Percentiles rank a stretch among this genome's conserved stretches.
phyloP scores from a whole-genome alignment of 2,797 vertebrate genomes.

The Gallinago solitaria region DNA sequence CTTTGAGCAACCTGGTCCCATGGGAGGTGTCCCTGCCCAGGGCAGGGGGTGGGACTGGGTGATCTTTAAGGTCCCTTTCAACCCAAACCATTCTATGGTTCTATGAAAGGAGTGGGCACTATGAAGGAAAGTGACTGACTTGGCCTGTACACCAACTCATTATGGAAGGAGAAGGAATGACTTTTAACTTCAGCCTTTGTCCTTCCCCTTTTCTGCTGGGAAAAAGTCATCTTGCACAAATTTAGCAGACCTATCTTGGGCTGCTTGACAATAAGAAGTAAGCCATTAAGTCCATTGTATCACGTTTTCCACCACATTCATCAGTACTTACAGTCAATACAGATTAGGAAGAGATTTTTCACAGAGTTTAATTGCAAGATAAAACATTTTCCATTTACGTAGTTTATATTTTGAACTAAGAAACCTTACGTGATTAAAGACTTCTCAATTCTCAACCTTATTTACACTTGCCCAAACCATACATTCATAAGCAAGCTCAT shows the following conservation, averaged over 20 bases:
- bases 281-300: constrained; percentile 21
- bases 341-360: constrained; percentile 3
- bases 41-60: too few relatives aligned
- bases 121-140: background rate
- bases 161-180: background rate
- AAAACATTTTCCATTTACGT: background rate
- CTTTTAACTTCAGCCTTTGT: background rate
- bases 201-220: background rate
- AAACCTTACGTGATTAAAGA: background rate
- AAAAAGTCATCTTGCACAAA: background rate
- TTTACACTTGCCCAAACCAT: background rate
- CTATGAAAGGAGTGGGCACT: background rate
- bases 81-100: too few relatives aligned
- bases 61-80: too few relatives aligned
- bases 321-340: constrained; percentile 44
- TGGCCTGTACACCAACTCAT: background rate
- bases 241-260: background rate
- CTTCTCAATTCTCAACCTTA: background rate
- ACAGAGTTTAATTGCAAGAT: constrained; percentile 17
- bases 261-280: background rate
- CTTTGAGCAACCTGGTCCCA: too few relatives aligned
- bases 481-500: background rate
- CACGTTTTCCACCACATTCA: constrained; percentile 66
- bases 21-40: too few relatives aligned
- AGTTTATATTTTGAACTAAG: constrained; percentile 1